Conservation (phyloP, 2,888 invertebrate species). For the Plusia festucae region DNA sequence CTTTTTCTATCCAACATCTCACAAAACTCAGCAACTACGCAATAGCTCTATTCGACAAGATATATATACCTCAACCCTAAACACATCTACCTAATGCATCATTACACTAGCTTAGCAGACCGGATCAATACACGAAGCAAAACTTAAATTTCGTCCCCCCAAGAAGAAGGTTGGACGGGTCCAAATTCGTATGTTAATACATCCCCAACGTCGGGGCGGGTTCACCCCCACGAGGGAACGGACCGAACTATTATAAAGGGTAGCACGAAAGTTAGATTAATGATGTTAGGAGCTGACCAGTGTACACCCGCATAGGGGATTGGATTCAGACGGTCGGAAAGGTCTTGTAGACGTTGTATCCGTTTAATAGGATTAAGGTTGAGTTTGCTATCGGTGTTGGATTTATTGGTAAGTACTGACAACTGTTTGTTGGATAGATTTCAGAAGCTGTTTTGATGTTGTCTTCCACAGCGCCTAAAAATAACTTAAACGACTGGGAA, state of each 20-base stretch:
- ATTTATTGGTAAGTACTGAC: neutral
- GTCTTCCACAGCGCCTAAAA: too few relatives aligned
- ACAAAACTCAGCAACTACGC: neutral
- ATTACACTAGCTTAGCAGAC: constrained; percentile 72
- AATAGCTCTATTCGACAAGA: neutral
- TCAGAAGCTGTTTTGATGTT: too few relatives aligned
- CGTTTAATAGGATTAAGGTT: neutral
- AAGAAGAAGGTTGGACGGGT: constrained; percentile 85
- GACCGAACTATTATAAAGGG: constrained; percentile 90
- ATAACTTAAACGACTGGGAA: neutral
- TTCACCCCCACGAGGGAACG: constrained; percentile 77
- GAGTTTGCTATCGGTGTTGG: neutral
- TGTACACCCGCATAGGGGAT: constrained; percentile 64
- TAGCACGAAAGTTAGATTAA: constrained; percentile 90
- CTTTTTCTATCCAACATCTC: neutral
- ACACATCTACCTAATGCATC: constrained; percentile 55
- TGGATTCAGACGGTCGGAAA: constrained; percentile 44
- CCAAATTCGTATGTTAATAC: constrained; percentile 89
- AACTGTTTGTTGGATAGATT: too few relatives aligned
- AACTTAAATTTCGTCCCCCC: constrained; percentile 87
- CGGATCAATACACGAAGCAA: constrained; percentile 87
- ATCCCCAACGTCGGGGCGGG: constrained; percentile 67
- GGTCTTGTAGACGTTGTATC: neutral
- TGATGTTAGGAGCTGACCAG: constrained; percentile 89
- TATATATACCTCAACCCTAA: constrained; percentile 16